phyloP scores from a whole-genome alignment of 2,797 vertebrate species.

The Cottoperca gobio region DNA sequence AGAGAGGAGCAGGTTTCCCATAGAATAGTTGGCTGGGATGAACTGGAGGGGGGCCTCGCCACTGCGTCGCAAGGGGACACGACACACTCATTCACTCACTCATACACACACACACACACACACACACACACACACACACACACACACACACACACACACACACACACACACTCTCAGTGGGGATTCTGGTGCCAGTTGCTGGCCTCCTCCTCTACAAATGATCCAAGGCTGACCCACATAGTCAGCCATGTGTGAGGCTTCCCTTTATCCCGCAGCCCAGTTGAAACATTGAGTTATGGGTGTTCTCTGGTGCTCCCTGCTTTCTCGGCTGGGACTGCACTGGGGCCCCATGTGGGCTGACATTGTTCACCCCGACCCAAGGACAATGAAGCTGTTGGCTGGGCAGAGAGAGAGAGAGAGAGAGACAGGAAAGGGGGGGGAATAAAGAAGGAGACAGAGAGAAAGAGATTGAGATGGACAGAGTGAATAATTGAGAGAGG shows the following conservation, averaged over 20 bases:
- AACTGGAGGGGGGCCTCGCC: constrained; percentile 63
- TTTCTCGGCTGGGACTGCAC: constrained; percentile 76
- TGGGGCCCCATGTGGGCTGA: constrained; percentile 78
- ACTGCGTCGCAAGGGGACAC: constrained; percentile 67
- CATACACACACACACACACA: constrained; percentile 23
- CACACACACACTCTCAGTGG: constrained; percentile 63
- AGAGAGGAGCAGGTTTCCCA: constrained; percentile 77
- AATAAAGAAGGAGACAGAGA: constrained; percentile 22
- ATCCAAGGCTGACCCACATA: constrained; percentile 86
- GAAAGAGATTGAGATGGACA: constrained; percentile 64
- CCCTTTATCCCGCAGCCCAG: constrained; percentile 78
- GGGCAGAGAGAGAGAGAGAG: constrained; percentile 53
- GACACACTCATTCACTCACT: constrained; percentile 70
- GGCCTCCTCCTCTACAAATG: constrained; percentile 82
- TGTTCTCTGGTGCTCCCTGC: constrained; percentile 78
- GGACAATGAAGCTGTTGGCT: constrained; percentile 79
- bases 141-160: constrained; percentile 17
- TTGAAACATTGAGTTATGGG: constrained; percentile 84
- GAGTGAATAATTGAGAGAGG: constrained; percentile 61
- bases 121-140: constrained; percentile 13
- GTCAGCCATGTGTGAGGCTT: constrained; percentile 84
- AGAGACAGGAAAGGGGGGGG: constrained; percentile 8
- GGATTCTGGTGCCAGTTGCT: constrained; percentile 82
- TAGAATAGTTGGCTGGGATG: constrained; percentile 73
- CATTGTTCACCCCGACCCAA: constrained; percentile 79